Percentiles rank a stretch among this genome's conserved stretches.
phyloP scores from a whole-genome alignment of 2,888 invertebrate species.

The Leptopilina syphax region DNA sequence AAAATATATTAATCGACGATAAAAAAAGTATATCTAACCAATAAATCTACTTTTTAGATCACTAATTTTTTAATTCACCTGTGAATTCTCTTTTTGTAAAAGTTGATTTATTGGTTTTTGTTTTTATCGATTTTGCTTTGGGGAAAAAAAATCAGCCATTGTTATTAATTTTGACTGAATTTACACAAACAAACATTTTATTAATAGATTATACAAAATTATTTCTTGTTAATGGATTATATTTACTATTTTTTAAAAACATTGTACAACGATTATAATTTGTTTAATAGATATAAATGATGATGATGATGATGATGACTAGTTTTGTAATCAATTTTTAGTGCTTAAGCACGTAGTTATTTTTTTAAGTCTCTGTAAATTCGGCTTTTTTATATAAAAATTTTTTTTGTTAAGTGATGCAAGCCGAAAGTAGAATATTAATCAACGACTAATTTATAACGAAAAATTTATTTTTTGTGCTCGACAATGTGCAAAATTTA shows the following conservation, averaged over 20 bases:
- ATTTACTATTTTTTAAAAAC: slow-evolving; percentile 2
- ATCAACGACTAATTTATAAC: slow-evolving; percentile 31
- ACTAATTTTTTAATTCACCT: no score
- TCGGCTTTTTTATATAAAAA: not conserved
- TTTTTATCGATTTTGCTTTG: no score
- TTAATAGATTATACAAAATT: slow-evolving; percentile 5
- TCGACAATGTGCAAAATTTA: slow-evolving; percentile 43
- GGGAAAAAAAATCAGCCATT: not conserved
- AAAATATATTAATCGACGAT: slow-evolving; percentile 12
- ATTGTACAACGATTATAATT: slow-evolving; percentile 12
- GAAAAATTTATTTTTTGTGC: slow-evolving; percentile 56
- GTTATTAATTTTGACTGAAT: not conserved
- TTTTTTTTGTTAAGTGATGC: no score
- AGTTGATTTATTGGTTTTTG: no score
- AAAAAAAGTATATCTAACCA: not conserved
- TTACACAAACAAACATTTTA: not conserved
- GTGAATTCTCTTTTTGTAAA: no score
- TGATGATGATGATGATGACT: slow-evolving; percentile 14
- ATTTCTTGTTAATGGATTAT: not conserved
- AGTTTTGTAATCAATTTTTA: slow-evolving; percentile 38
- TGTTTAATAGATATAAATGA: slow-evolving; percentile 2
- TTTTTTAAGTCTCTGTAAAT: not conserved
- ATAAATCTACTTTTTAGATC: no score
- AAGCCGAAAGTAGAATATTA: no score
- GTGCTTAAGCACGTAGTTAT: not conserved